Evolutionary conservation across 2,113 vertebrate genomes (phyloP).

Genomic region (Lepus americanus): DNA sequence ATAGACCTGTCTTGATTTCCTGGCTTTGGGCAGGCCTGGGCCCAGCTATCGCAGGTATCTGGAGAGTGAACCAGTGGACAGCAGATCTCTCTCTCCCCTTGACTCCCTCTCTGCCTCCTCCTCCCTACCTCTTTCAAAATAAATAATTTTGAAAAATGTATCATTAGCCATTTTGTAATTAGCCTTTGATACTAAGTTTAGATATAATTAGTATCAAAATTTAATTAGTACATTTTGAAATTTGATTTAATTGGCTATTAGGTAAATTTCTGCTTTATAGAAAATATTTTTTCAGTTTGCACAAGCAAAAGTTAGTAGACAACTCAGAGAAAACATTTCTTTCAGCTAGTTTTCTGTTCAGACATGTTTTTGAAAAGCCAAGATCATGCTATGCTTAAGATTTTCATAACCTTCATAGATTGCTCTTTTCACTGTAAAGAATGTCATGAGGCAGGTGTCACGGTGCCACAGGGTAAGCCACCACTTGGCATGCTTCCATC

Average conservation of each 20-base stretch:
- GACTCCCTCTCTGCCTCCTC: too few relatives aligned
- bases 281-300: slow-evolving; percentile 22
- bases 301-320: background rate
- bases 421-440: background rate
- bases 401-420: background rate
- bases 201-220: background rate
- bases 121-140: too few relatives aligned
- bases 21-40: too few relatives aligned
- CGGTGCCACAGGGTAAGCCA: too few relatives aligned
- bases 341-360: background rate
- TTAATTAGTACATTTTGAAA: background rate
- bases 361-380: slow-evolving; percentile 13
- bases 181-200: slow-evolving; percentile 33
- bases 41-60: too few relatives aligned
- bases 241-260: background rate
- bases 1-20: too few relatives aligned
- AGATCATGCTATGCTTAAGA: background rate
- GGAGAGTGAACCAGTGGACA: too few relatives aligned
- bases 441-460: background rate
- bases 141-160: too few relatives aligned
- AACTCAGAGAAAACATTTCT: background rate
- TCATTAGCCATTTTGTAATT: background rate
- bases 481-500: too few relatives aligned
- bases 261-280: background rate
- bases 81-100: too few relatives aligned